Evolutionary conservation across 92 coral and sea anemone species (phyloP).

Genomic region (Parazoanthus atlanticus): DNA sequence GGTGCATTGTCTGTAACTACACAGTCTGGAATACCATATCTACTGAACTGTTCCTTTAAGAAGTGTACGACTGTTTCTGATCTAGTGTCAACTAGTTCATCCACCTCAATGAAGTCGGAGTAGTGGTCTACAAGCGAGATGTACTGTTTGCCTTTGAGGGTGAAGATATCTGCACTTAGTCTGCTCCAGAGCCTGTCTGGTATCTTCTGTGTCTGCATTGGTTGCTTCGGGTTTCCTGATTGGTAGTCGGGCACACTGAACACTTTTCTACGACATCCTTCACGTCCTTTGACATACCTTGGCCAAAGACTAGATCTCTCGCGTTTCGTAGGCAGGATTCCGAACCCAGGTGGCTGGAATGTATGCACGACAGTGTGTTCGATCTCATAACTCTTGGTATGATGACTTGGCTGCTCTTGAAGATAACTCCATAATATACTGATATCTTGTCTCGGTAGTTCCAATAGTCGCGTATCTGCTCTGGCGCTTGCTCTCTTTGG

Average conservation of each 20-base stretch:
- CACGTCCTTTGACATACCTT: conserved; percentile 51
- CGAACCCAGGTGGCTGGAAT: conserved; percentile 45
- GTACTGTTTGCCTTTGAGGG: conserved; percentile 45
- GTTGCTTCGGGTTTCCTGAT: conserved; percentile 42
- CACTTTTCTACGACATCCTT: conserved; percentile 51
- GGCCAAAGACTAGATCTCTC: conserved; percentile 45
- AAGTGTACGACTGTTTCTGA: conserved; percentile 58
- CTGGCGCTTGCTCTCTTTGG: too few relatives aligned
- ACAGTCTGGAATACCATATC: conserved; percentile 60
- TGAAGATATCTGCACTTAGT: conserved; percentile 53
- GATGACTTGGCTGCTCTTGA: conserved; percentile 52
- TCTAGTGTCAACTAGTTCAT: conserved; percentile 48
- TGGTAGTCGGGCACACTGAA: conserved; percentile 53
- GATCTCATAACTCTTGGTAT: conserved; percentile 53
- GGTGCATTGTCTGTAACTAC: conserved; percentile 62
- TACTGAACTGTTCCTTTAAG: conserved; percentile 59
- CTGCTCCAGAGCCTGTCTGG: conserved; percentile 66
- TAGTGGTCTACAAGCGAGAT: conserved; percentile 56
- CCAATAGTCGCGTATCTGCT: conserved; percentile 46
- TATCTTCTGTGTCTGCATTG: conserved; percentile 59
- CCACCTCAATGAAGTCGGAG: conserved; percentile 66
- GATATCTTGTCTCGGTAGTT: conserved; percentile 55
- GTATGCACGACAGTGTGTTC: conserved; percentile 37
- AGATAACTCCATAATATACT: conserved; percentile 57
- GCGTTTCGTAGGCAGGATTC: conserved; percentile 45